Percentiles rank a stretch among this genome's conserved stretches.
Conservation (phyloP, 2,113 vertebrate species). For the Astur gentilis region DNA sequence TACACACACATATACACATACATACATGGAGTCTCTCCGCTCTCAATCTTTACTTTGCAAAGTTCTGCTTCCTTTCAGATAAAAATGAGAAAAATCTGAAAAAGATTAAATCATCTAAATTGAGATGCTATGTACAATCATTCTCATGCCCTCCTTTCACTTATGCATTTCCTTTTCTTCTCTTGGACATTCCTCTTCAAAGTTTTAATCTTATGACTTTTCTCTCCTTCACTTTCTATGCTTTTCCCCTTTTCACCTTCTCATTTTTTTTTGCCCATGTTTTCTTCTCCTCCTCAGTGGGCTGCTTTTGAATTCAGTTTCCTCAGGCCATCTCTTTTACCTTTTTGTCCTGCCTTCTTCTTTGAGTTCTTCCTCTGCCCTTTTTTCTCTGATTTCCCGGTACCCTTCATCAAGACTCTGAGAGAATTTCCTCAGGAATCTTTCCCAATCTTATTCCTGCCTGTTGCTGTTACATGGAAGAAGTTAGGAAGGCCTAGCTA, state of each 20-base stretch:
- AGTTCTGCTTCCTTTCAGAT: not conserved
- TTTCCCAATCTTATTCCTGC: not conserved
- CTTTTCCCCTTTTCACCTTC: not conserved
- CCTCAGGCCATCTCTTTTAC: not conserved
- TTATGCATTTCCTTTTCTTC: not conserved
- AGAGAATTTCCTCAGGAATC: not conserved
- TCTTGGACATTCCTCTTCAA: not conserved
- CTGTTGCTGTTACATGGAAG: not conserved
- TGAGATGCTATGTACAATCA: not conserved
- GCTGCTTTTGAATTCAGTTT: not conserved
- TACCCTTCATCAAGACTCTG: not conserved
- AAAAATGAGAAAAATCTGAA: not conserved
- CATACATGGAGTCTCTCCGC: not conserved
- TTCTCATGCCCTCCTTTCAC: not conserved
- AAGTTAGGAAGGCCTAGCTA: not conserved
- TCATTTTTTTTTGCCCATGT: not conserved
- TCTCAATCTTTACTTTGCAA: not conserved
- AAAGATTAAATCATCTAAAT: not conserved
- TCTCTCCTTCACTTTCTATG: not conserved
- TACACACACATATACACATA: not conserved
- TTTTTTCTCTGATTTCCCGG: not conserved
- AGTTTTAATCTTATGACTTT: not conserved
- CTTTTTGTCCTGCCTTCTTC: not conserved
- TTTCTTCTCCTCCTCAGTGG: not conserved
- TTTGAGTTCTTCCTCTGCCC: not conserved